These are phyloP conservation scores for Catharus bicknelli DNA, from an alignment of 2,113 vertebrate genomes.

Conservation along the genomic window DNA sequence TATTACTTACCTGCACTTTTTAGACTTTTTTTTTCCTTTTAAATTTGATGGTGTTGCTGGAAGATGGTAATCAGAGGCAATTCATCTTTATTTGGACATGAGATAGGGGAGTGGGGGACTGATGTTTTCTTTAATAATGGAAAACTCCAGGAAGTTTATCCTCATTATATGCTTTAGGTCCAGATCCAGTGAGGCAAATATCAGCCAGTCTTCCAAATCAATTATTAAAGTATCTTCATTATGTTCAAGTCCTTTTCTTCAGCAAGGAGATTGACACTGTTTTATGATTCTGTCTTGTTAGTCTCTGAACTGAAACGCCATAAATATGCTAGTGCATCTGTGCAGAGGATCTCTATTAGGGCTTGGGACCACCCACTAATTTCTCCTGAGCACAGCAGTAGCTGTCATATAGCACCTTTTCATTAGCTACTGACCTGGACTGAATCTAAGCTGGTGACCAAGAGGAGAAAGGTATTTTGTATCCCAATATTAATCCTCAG, in stretches of 20 bases:
- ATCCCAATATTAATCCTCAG: neutral
- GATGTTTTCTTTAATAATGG: neutral
- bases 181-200: neutral
- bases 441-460: slow-evolving; percentile 1
- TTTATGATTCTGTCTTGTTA: neutral
- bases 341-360: neutral
- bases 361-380: neutral
- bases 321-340: neutral
- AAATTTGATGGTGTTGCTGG: rapidly evolving
- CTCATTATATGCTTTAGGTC: neutral
- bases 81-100: neutral
- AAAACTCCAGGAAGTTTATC: neutral
- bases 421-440: neutral
- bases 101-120: rapidly evolving
- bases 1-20: neutral
- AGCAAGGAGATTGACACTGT: neutral
- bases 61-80: neutral
- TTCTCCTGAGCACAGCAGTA: neutral
- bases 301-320: neutral
- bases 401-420: neutral
- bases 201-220: neutral
- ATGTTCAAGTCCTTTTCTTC: neutral
- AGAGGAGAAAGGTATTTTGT: neutral
- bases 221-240: neutral
- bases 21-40: neutral